A percentile compares a stretch with the other conserved stretches of the same genome.
phyloP scores from a whole-genome alignment of 2,113 vertebrate genomes.

The Pionites leucogaster region DNA sequence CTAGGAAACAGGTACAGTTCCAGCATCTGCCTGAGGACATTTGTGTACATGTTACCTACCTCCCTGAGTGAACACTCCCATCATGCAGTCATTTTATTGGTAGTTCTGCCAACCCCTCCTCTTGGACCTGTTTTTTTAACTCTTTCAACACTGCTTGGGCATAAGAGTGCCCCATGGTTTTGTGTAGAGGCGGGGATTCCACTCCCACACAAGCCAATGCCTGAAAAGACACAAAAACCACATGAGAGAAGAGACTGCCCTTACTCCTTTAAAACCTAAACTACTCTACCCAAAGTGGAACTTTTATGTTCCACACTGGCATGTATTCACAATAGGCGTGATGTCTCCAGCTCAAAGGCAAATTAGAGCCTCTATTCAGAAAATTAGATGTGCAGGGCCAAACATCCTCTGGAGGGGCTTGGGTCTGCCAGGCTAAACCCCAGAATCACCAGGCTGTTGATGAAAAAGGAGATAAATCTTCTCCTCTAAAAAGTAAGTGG shows the following conservation, averaged over 20 bases:
- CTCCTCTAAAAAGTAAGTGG: neutral
- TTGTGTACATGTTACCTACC: neutral
- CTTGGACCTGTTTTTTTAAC: neutral
- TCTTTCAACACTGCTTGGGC: neutral
- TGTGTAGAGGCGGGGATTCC: neutral
- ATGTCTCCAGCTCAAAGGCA: neutral
- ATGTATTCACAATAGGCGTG: neutral
- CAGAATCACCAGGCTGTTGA: neutral
- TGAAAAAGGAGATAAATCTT: neutral
- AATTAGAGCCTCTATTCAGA: neutral
- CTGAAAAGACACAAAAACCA: neutral
- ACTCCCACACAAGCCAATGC: neutral
- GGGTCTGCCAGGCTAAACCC: neutral
- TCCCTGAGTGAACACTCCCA: neutral
- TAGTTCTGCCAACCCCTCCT: neutral
- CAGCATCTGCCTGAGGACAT: neutral
- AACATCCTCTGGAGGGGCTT: neutral
- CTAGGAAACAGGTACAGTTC: neutral
- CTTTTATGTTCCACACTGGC: neutral
- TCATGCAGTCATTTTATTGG: neutral
- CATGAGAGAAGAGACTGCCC: neutral
- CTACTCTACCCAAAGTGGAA: neutral
- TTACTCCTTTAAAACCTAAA: neutral
- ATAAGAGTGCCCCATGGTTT: neutral
- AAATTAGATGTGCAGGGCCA: neutral